Conservation (phyloP, 1,140 invertebrate genomes). For the Plodia interpunctella region DNA sequence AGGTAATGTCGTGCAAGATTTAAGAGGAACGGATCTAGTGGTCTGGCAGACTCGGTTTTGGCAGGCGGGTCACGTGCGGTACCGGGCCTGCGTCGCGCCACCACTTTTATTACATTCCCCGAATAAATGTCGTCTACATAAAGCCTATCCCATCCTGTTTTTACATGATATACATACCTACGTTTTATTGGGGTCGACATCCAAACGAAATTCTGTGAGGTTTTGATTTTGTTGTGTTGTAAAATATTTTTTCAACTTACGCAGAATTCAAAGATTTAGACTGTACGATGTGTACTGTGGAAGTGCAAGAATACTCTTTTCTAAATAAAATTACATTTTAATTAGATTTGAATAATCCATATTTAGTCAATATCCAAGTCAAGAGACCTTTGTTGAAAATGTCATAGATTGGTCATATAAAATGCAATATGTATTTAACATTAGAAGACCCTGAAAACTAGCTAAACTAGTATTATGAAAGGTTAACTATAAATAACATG, state of each 20-base stretch:
- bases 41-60: conserved; percentile 29
- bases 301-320: too few relatives aligned
- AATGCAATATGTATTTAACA: too few relatives aligned
- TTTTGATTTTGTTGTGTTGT: not conserved
- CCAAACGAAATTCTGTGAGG: not conserved
- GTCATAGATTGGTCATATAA: too few relatives aligned
- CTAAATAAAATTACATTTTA: too few relatives aligned
- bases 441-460: too few relatives aligned
- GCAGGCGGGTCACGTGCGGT: conserved; percentile 21
- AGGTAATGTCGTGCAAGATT: not conserved
- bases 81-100: conserved; percentile 29
- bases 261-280: not conserved
- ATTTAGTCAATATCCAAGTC: too few relatives aligned
- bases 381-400: too few relatives aligned
- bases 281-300: too few relatives aligned
- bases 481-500: not conserved
- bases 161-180: conserved; percentile 21
- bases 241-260: too few relatives aligned
- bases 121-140: conserved; percentile 47
- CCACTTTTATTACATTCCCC: conserved; percentile 61
- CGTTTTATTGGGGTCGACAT: conserved; percentile 18
- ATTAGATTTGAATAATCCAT: too few relatives aligned
- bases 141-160: conserved; percentile 30
- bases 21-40: not conserved
- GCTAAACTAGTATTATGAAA: not conserved